phyloP scores from a whole-genome alignment of 2,797 vertebrate species.

The Heliangelus exortis region DNA sequence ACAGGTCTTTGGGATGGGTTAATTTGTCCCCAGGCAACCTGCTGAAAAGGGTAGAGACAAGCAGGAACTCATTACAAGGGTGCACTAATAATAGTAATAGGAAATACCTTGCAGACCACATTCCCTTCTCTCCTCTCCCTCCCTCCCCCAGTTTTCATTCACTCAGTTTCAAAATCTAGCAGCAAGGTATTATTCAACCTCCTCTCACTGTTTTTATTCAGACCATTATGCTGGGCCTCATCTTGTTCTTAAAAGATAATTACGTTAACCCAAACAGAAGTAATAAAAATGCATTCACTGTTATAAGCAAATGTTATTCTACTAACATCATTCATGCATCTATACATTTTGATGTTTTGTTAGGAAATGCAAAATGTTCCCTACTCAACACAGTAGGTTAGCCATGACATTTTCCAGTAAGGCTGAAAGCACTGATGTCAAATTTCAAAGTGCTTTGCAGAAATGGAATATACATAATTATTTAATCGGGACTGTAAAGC shows the following conservation, averaged over 20 bases:
- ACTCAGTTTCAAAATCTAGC: neutral
- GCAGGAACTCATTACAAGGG: neutral
- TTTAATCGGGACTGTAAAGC: neutral
- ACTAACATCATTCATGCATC: neutral
- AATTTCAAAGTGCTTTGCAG: neutral
- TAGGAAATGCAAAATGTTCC: neutral
- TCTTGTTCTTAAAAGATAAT: neutral
- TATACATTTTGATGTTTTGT: neutral
- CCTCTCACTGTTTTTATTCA: neutral
- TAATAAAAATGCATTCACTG: neutral
- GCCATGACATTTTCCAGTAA: neutral
- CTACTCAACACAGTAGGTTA: neutral
- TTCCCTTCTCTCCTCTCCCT: fast-evolving
- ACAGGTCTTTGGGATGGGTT: neutral
- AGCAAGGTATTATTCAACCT: neutral
- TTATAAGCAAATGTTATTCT: neutral
- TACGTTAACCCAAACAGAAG: neutral
- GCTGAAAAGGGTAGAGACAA: neutral
- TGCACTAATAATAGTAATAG: neutral
- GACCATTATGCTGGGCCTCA: neutral
- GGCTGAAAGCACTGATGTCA: neutral
- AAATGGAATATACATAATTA: neutral
- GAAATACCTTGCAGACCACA: neutral
- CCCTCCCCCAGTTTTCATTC: fast-evolving
- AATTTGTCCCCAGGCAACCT: neutral